Conservation (phyloP, 2,797 vertebrate species). For the Glyptemys insculpta region DNA sequence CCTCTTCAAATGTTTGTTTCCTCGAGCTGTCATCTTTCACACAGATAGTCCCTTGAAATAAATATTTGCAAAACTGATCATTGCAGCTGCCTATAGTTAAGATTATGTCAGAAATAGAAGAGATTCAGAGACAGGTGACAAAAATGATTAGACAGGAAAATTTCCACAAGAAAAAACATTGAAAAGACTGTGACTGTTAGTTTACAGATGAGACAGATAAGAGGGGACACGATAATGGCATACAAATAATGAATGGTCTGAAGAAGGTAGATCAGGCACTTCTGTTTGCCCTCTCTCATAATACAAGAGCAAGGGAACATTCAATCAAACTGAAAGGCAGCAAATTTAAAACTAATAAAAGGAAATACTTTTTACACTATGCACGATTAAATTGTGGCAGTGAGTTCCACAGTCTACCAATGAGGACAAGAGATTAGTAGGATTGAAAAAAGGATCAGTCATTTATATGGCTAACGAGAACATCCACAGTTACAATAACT, state of each 20-base stretch:
- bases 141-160: neutral
- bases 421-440: neutral
- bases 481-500: neutral
- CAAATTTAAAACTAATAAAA: neutral
- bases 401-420: neutral
- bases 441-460: neutral
- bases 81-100: neutral
- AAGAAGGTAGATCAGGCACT: neutral
- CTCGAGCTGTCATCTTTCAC: neutral
- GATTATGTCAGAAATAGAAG: neutral
- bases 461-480: neutral
- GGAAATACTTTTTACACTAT: neutral
- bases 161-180: neutral
- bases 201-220: neutral
- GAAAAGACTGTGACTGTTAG: neutral
- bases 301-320: neutral
- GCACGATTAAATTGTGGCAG: neutral
- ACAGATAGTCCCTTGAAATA: constrained; percentile 1
- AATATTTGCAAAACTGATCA: neutral
- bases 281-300: neutral
- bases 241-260: neutral
- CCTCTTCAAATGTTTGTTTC: neutral
- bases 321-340: neutral
- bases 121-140: neutral
- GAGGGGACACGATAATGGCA: neutral